Percentiles rank a stretch among this genome's conserved stretches.
Conservation (phyloP, 2,113 vertebrate species). For the Sisor rabdophorus region DNA sequence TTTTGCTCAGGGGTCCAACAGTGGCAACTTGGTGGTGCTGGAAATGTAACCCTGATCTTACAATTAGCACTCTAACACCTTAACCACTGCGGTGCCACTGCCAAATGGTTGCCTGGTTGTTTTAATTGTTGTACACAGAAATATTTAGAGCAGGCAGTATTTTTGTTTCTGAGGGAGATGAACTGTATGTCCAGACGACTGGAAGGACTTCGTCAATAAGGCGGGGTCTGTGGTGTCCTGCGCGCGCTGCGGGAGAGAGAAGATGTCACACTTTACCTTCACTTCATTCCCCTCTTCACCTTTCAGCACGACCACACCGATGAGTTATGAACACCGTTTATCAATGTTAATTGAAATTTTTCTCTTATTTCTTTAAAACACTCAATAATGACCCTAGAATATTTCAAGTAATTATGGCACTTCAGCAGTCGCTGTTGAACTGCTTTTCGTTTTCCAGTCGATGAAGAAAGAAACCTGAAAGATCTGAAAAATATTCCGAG, state of each 20-base stretch:
- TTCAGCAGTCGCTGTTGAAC: background rate
- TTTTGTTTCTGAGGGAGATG: background rate
- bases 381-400: background rate
- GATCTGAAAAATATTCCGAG: background rate
- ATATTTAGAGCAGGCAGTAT: background rate
- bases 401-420: background rate
- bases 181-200: background rate
- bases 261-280: background rate
- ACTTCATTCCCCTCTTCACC: background rate
- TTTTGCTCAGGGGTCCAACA: too few species aligned
- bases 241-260: background rate
- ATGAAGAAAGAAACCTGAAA: background rate
- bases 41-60: too few species aligned
- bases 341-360: too few species aligned
- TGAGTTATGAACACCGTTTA: too few species aligned
- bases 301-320: background rate
- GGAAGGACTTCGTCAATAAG: background rate
- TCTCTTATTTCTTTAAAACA: background rate
- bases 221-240: conserved; percentile 1
- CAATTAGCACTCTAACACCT: too few species aligned
- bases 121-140: background rate
- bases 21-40: too few species aligned
- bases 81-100: too few species aligned
- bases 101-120: background rate
- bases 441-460: background rate